These are phyloP conservation scores for Puffinus mauretanicus DNA, from an alignment of 2,113 vertebrate species.

Conservation along the genomic window DNA sequence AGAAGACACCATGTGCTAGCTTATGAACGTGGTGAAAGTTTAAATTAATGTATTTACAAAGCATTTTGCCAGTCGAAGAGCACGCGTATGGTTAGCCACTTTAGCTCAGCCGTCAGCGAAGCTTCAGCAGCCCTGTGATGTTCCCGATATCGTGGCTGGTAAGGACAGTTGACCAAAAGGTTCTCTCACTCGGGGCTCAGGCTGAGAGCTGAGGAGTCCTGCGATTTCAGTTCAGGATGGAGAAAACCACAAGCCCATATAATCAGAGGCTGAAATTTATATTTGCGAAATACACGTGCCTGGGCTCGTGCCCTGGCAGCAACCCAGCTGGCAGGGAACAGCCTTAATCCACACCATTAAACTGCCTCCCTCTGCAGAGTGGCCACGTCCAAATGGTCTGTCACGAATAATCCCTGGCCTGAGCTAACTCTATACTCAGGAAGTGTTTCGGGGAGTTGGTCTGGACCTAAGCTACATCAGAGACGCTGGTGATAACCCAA, in stretches of 20 bases:
- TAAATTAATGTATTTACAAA: not conserved
- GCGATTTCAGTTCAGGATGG: not conserved
- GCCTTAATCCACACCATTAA: not conserved
- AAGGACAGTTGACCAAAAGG: not conserved
- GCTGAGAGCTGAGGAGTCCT: rapidly evolving
- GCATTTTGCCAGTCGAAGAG: not conserved
- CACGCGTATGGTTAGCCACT: rapidly evolving
- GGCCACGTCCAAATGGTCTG: not conserved
- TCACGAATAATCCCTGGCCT: not conserved
- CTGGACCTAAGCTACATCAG: not conserved
- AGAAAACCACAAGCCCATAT: not conserved
- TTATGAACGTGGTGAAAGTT: not conserved
- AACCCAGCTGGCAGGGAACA: not conserved
- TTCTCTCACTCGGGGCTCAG: not conserved
- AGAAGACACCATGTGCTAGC: not conserved
- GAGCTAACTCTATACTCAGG: rapidly evolving
- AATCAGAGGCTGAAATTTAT: not conserved
- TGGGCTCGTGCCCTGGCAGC: not conserved
- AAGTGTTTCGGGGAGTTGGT: not conserved
- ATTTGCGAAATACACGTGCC: not conserved
- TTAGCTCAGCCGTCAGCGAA: not conserved
- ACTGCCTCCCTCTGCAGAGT: not conserved
- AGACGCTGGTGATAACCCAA: not conserved
- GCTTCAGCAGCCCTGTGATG: not conserved
- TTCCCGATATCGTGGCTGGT: rapidly evolving